These are phyloP conservation scores for Liposcelis brunnea DNA, from an alignment of 2,888 invertebrate species.

Conservation along the genomic window DNA sequence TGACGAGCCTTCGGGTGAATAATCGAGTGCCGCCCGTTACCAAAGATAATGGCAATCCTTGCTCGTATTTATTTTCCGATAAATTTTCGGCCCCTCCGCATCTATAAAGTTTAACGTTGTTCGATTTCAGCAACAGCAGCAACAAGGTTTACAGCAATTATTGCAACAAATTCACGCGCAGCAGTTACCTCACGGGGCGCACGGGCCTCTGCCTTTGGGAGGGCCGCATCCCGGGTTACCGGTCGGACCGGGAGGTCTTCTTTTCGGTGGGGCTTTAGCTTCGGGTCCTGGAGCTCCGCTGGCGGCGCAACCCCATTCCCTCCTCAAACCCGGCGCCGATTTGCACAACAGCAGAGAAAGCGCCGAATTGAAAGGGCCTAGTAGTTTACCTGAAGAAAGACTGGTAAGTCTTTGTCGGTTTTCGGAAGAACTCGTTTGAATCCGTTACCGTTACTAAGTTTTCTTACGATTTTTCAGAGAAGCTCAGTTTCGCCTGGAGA, in stretches of 20 bases:
- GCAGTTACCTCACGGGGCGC: constrained; percentile 38
- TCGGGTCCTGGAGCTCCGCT: constrained; percentile 41
- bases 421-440: background rate
- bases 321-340: constrained; percentile 26
- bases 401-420: background rate
- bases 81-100: too few species aligned
- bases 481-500: constrained; percentile 20
- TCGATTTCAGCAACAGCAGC: constrained; percentile 62
- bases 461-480: constrained; percentile 15
- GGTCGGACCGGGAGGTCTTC: constrained; percentile 32
- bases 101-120: constrained; percentile 16
- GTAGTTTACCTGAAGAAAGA: constrained; percentile 5
- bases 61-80: constrained; percentile 30
- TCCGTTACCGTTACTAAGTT: background rate
- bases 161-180: constrained; percentile 86
- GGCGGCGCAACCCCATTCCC: constrained; percentile 21
- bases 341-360: constrained; percentile 20
- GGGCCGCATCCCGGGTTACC: constrained; percentile 46
- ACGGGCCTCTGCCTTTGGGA: constrained; percentile 53
- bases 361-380: background rate
- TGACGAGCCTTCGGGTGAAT: too few species aligned
- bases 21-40: too few species aligned
- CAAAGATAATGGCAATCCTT: constrained; percentile 14
- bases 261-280: constrained; percentile 33
- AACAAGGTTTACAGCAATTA: constrained; percentile 59